Percentiles rank a stretch among this genome's conserved stretches.
phyloP scores from a whole-genome alignment of 2,797 vertebrate species.

The Micropoecilia bifurca region DNA sequence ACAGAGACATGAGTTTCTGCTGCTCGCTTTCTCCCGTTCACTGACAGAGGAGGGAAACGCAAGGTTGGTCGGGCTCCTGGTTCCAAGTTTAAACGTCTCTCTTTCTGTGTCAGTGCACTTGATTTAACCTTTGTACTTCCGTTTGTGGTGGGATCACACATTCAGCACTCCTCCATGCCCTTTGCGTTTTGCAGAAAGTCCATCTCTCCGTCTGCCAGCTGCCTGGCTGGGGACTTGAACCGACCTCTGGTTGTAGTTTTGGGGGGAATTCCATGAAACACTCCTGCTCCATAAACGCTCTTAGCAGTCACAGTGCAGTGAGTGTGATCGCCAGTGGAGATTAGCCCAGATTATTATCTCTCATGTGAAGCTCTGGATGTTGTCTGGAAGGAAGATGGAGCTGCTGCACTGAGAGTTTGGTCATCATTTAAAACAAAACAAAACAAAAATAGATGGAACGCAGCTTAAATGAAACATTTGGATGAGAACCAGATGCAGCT shows the following conservation, averaged over 20 bases:
- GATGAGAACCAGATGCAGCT: background rate
- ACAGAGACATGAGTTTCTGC: constrained; percentile 74
- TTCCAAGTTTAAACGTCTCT: constrained; percentile 23
- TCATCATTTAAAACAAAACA: no score
- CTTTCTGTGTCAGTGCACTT: constrained; percentile 14
- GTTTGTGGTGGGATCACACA: background rate
- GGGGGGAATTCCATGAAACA: constrained; percentile 65
- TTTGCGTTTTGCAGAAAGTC: constrained; percentile 14
- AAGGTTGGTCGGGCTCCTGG: constrained; percentile 62
- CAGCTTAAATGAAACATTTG: background rate
- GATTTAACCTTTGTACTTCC: constrained; percentile 6
- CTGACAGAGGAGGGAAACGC: constrained; percentile 61
- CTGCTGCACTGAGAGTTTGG: background rate
- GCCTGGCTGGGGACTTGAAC: constrained; percentile 19
- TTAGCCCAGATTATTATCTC: constrained; percentile 61
- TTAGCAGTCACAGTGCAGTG: constrained; percentile 45
- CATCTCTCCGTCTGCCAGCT: constrained; percentile 12
- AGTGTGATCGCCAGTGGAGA: constrained; percentile 62
- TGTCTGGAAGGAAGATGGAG: constrained; percentile 7
- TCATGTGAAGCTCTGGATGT: constrained; percentile 3
- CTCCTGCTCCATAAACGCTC: constrained; percentile 48
- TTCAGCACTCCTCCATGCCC: background rate
- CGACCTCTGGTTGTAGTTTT: constrained; percentile 46
- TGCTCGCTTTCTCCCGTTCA: constrained; percentile 55
- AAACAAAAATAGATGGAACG: background rate